A percentile compares a stretch with the other conserved stretches of the same genome.
phyloP scores from a whole-genome alignment of 2,113 vertebrate species.

The Mastomys natalensis region DNA sequence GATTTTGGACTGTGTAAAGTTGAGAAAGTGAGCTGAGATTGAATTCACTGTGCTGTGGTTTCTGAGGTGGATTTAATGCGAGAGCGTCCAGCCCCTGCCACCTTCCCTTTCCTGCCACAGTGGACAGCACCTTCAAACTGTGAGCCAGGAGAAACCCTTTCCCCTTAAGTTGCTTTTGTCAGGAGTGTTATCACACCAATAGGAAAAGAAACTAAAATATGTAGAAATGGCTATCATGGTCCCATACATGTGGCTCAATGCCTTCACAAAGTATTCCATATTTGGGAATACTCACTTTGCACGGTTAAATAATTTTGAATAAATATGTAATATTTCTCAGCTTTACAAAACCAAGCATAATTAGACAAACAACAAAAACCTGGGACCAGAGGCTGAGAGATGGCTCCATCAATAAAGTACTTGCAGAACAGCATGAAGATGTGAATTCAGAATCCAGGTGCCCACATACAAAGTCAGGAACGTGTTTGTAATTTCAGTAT shows the following conservation, averaged over 20 bases:
- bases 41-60: background rate
- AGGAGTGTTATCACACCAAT: too few species aligned
- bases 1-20: background rate
- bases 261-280: background rate
- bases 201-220: background rate
- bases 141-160: background rate
- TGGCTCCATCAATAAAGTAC: background rate
- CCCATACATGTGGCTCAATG: background rate
- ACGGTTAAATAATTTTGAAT: background rate
- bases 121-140: background rate
- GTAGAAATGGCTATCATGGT: background rate
- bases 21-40: too few species aligned
- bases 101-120: background rate
- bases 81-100: background rate
- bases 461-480: background rate
- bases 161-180: background rate
- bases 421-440: too few species aligned
- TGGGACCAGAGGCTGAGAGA: too few species aligned
- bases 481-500: too few species aligned
- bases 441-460: too few species aligned
- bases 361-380: background rate
- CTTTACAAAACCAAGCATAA: background rate
- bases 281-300: background rate
- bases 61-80: background rate
- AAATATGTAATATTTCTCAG: background rate